Conservation (phyloP, 2,888 invertebrate species). For the Phlogophora meticulosa region DNA sequence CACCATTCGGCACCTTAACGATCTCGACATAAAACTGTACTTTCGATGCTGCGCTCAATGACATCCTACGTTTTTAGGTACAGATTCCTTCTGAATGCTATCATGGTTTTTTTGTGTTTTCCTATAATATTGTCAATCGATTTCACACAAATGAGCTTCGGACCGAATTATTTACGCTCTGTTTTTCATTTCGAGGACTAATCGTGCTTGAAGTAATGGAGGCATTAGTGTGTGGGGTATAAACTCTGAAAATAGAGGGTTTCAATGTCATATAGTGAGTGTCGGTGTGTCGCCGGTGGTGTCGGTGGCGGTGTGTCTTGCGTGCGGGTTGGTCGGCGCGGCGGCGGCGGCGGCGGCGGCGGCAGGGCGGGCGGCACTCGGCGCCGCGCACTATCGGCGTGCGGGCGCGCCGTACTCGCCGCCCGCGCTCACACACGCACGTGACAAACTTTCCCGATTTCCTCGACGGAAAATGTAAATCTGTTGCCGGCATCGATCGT, state of each 20-base stretch:
- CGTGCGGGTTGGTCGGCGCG: constrained; percentile 62
- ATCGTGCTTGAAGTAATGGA: constrained; percentile 30
- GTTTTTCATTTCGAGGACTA: constrained; percentile 16
- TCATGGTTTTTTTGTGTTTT: constrained; percentile 76
- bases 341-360: constrained; percentile 72
- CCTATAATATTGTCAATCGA: constrained; percentile 65
- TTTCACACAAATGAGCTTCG: constrained; percentile 49
- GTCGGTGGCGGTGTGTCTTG: constrained; percentile 42
- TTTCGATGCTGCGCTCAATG: constrained; percentile 70
- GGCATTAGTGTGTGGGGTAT: constrained; percentile 17
- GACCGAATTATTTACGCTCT: constrained; percentile 37
- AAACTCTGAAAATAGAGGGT: constrained; percentile 50
- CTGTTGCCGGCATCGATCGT: constrained; percentile 90
- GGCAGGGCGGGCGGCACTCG: constrained; percentile 89
- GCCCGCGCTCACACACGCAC: constrained; percentile 82
- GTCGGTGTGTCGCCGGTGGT: constrained; percentile 64
- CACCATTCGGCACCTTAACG: constrained; percentile 87
- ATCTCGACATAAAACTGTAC: constrained; percentile 82
- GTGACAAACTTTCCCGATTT: constrained; percentile 90
- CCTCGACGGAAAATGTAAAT: constrained; percentile 90
- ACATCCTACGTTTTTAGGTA: constrained; percentile 67
- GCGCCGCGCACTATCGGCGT: constrained; percentile 89
- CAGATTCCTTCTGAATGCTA: constrained; percentile 67
- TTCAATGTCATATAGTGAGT: constrained; percentile 76
- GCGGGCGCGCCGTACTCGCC: constrained; percentile 88